Base-by-base conservation (phyloP, 2,113 vertebrate species). In the Hypomesus transpacificus region DNA sequence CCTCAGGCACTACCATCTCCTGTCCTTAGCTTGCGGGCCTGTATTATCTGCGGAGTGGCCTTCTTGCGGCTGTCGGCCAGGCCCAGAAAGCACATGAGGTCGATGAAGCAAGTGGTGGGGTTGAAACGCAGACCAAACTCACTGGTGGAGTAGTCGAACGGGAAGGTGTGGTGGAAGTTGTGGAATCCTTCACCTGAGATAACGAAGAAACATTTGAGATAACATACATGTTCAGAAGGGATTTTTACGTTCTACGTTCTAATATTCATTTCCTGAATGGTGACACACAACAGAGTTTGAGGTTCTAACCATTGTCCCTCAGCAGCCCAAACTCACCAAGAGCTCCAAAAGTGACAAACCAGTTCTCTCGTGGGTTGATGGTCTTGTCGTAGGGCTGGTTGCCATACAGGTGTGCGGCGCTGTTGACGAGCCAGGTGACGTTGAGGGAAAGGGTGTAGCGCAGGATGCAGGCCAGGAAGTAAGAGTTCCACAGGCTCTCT, bases 131-230 rank as follows among this genome's bases (percentile, higher is more conserved):
- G 79, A 74, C 93, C 92, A 75, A 94, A 88, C 86, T 94, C 92
- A 0, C 94, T 95, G 11, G 89, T 88, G 1, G 92, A 92, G 80
- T 93, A 94, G 87, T 94, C 93, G 0, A 91, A 95, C 1, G 94
- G 94, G 69, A 94, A 94, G 14, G 91, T 92, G 80, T 95, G 94
- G 71, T 95, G 94, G 82, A 93, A 95, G 85, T 95, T 95, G 85
- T 95, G 94, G 87, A 93, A 94, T 62, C 92, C 92, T 84, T 94
- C 93, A 34, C 92, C 93, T 93, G 60, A 26, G 21, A 34, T 34
- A 1, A 34, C 6, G 66, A 24, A 71, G 9, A 46, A 13, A 46
- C 39, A 11, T 46, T 46, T 46, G 9, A 46, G 39, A 24, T 3
- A 56, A 61, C 26, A n/a, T 61, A 18, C 16, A n/a, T 22, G 24